Evolutionary conservation across 2,797 vertebrate species (phyloP), one percentile per base, ranked within the genome.

Genomic region (Eleutherodactylus coqui): DNA sequence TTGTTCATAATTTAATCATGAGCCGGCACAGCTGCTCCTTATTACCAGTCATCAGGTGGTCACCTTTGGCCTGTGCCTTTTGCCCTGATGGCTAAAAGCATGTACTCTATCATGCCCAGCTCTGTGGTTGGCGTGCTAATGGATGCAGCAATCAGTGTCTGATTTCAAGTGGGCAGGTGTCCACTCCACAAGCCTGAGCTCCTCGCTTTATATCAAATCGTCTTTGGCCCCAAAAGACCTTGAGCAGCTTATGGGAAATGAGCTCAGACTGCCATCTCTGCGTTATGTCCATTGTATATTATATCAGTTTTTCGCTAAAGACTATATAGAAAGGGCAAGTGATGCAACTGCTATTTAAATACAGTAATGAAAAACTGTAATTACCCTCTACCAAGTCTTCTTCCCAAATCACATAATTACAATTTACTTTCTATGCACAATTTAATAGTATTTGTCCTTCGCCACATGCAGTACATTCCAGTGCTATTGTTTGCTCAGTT

Each of bases 31-130:
- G 82, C 34, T 75, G 64, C 11, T 24, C 38, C 27, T 75, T 80
- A 75, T 79, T 60, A 62, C 41, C 3, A 16, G 29, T 21, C 62
- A 70, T 53, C 69, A 75, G 55, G 36, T 87, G 82, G 82, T 84
- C 64, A 84, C 82, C 86, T 87, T 62, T 87, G 82, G 43, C 76
- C 81, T 83, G 13, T 72, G 27, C n/a, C 51, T 75, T 64, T 49
- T 73, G 32, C 67, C 69, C 49, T 87, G 45, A 72, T 72, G 36
- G 51, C 55, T 84, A 55, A 73, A 67, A 49, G 34, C 41, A 34
- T 75, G 53, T 45, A 41, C 32, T 45, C 49, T 72, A 43, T 72
- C n/a, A 58, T 0, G 21, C 3, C 21, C 14, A 45, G 53, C 51
- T 79, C 41, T 32, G n/a, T 84, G 69, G 53, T 67, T 17, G 51